A percentile compares a stretch with the other conserved stretches of the same genome.
These are phyloP conservation scores for Gobius niger DNA, from an alignment of 2,113 vertebrate species.

Conservation along the genomic window DNA sequence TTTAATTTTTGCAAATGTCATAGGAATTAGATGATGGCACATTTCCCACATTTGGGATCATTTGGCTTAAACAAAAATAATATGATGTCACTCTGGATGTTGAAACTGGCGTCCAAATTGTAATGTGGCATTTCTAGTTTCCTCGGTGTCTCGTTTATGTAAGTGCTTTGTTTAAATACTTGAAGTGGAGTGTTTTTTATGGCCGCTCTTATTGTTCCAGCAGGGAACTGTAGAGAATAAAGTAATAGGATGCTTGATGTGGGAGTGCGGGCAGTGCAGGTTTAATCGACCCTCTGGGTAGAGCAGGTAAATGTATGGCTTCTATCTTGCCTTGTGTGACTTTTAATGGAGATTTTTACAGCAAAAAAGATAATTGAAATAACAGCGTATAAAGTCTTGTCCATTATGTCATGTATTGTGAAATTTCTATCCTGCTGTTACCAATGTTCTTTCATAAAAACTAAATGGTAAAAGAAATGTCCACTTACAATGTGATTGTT, in stretches of 20 bases:
- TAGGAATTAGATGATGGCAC: constrained; percentile 2
- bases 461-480: not conserved
- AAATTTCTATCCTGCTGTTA: not conserved
- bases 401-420: not conserved
- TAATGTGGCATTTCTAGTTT: not conserved
- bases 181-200: not conserved
- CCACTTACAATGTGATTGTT: not conserved
- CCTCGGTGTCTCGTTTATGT: too few relatives aligned
- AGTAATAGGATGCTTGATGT: constrained; percentile 36
- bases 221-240: not conserved
- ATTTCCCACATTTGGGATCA: not conserved
- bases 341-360: constrained; percentile 10
- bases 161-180: constrained; percentile 5
- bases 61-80: constrained; percentile 16
- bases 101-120: too few relatives aligned
- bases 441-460: not conserved
- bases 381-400: too few relatives aligned
- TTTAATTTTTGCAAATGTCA: constrained; percentile 26
- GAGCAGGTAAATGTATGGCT: constrained; percentile 19
- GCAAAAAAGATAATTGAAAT: not conserved
- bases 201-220: not conserved
- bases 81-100: not conserved
- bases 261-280: constrained; percentile 31
- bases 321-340: constrained; percentile 8
- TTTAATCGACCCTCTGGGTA: constrained; percentile 16